Evolutionary conservation across 2,797 vertebrate genomes (phyloP), one percentile per base, ranked within the genome.

Genomic region (Rhynchotus rufescens): DNA sequence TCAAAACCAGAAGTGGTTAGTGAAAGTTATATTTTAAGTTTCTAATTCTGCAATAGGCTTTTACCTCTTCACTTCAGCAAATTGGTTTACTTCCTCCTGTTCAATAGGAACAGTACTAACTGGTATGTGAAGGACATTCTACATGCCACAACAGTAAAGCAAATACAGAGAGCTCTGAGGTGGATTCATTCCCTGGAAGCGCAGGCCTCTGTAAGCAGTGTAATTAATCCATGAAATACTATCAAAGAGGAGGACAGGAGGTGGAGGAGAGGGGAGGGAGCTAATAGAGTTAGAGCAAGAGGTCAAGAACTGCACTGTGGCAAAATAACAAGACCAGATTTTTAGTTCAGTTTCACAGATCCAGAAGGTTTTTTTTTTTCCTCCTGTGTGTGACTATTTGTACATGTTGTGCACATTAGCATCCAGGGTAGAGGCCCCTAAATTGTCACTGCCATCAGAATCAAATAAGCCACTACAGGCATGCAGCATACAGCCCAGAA

Each of bases 361-460:
- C 40, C 32, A n/a, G 72, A 65, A 16, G 60, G 8, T 13, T 79
- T 61, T 67, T 56, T 54, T 28, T 54, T 54, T 47, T 47, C 20
- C 20, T 12, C 52, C 51, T 10, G 5, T 56, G 47, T 26, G 77
- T 56, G 76, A 71, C 4, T 3, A 40, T 40, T 6, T 59, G 68
- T 76, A 69, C 64, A 15, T 59, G 62, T 25, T 25, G 20, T 49
- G 66, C 38, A 62, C 83, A 77, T 68, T n/a, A 32, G 54, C 34
- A 81, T 72, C 87, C 78, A n/a, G 80, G 71, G 57, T 69, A 81
- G 83, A 80, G 40, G 76, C 64, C 62, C 76, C 89, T 57, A 51
- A 71, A 75, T 86, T 93, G 89, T 88, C 81, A 78, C 75, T 65
- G 75, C 89, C 88, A 90, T 84, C 61, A 78, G 81, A 84, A 92